Conservation (phyloP, 2,113 vertebrate genomes). For the Macroglossus sobrinus region DNA sequence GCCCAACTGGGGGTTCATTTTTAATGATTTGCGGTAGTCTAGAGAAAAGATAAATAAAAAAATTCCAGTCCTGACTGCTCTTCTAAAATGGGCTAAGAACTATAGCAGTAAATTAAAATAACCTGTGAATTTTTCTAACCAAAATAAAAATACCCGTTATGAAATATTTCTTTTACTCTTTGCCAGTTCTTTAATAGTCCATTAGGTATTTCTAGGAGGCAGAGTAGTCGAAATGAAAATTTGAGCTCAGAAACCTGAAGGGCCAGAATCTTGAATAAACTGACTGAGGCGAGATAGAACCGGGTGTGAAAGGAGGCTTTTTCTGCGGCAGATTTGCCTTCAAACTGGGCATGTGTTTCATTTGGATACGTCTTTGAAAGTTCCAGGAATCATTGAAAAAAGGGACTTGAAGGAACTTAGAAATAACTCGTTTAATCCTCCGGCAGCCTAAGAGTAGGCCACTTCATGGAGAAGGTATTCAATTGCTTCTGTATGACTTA, state of each 20-base stretch:
- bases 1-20: slow-evolving; percentile 39
- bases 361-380: slow-evolving; percentile 58
- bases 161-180: slow-evolving; percentile 62
- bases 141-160: slow-evolving; percentile 65
- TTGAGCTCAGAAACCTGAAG: slow-evolving; percentile 29
- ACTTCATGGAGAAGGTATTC: background rate
- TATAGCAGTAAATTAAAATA: slow-evolving; percentile 56
- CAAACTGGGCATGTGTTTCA: slow-evolving; percentile 35
- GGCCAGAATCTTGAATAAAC: slow-evolving; percentile 48
- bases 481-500: background rate
- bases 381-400: slow-evolving; percentile 58
- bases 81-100: slow-evolving; percentile 52
- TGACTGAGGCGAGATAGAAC: slow-evolving; percentile 5
- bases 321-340: slow-evolving; percentile 36
- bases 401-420: background rate
- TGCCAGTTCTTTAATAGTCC: slow-evolving; percentile 64
- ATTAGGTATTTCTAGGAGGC: slow-evolving; percentile 59
- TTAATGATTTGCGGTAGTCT: slow-evolving; percentile 56
- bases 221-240: slow-evolving; percentile 63
- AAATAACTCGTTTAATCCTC: slow-evolving; percentile 34
- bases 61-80: background rate
- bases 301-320: slow-evolving; percentile 38
- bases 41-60: slow-evolving; percentile 54
- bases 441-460: background rate
- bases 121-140: slow-evolving; percentile 60